These are phyloP conservation scores for Clostera curtula DNA, from an alignment of 2,888 invertebrate species.

Conservation along the genomic window DNA sequence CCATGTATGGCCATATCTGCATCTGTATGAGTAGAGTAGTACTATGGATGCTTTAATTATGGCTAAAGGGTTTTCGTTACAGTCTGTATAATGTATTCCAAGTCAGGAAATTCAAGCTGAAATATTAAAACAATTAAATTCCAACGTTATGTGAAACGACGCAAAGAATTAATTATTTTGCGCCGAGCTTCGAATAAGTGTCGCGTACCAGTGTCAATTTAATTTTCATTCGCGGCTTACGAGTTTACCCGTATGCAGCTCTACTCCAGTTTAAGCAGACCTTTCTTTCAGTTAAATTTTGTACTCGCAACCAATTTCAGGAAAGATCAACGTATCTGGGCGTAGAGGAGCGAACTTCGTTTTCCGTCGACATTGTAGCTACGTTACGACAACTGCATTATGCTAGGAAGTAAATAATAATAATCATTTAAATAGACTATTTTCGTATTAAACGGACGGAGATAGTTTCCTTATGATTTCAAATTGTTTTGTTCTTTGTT, in stretches of 20 bases:
- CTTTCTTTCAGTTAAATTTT: no score
- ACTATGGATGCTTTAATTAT: no score
- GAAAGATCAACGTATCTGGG: background rate
- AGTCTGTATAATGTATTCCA: no score
- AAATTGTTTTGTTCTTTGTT: no score
- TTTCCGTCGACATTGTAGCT: background rate
- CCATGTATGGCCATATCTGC: no score
- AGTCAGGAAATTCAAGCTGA: no score
- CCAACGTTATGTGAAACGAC: constrained; percentile 1
- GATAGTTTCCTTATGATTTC: no score
- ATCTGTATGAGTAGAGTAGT: no score
- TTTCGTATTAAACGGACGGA: no score
- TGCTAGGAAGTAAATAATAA: background rate
- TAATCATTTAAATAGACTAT: no score
- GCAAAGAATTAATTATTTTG: constrained; percentile 3
- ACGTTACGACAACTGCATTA: background rate
- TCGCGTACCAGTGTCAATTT: constrained; percentile 2
- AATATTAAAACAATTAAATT: constrained; percentile 1
- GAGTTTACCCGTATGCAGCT: constrained; percentile 1
- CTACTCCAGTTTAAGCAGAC: background rate
- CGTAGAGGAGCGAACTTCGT: background rate
- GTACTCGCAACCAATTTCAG: background rate
- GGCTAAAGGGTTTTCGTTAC: no score
- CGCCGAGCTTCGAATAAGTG: background rate
- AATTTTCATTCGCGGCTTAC: constrained; percentile 2